phyloP scores from a whole-genome alignment of 2,113 vertebrate species.

The Oriolus oriolus region DNA sequence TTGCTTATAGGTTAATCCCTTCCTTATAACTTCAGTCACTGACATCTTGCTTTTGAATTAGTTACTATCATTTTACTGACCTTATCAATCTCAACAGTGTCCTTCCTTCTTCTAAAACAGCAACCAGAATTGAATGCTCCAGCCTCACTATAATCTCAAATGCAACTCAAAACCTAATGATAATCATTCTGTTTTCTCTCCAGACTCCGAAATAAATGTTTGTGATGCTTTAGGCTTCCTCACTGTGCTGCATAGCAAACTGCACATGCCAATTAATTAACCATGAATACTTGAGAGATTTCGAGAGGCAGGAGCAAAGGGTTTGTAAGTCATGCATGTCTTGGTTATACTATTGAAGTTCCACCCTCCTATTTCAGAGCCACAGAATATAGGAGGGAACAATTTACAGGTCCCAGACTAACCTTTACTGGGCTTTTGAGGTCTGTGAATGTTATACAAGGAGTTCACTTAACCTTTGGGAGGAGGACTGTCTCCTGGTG shows the following conservation, averaged over 20 bases:
- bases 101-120: constrained; percentile 52
- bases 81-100: constrained; percentile 70
- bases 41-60: constrained; percentile 69
- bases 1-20: constrained; percentile 67
- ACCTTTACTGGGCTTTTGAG: background rate
- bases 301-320: background rate
- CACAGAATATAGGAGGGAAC: background rate
- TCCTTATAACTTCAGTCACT: constrained; percentile 59
- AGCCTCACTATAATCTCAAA: background rate
- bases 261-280: background rate
- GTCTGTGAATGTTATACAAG: background rate
- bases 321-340: background rate
- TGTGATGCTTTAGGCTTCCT: background rate
- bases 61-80: constrained; percentile 71
- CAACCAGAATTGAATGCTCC: constrained; percentile 13
- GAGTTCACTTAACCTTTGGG: background rate
- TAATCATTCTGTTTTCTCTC: background rate
- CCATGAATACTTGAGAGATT: background rate
- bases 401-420: background rate
- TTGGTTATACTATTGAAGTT: background rate
- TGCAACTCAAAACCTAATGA: background rate
- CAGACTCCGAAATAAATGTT: background rate
- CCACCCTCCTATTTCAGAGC: background rate
- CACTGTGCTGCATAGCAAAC: background rate
- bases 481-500: background rate